Evolutionary conservation across 1,140 invertebrate genomes (phyloP), one percentile per base, ranked within the genome.

Genomic region (Chironomus tepperi): DNA sequence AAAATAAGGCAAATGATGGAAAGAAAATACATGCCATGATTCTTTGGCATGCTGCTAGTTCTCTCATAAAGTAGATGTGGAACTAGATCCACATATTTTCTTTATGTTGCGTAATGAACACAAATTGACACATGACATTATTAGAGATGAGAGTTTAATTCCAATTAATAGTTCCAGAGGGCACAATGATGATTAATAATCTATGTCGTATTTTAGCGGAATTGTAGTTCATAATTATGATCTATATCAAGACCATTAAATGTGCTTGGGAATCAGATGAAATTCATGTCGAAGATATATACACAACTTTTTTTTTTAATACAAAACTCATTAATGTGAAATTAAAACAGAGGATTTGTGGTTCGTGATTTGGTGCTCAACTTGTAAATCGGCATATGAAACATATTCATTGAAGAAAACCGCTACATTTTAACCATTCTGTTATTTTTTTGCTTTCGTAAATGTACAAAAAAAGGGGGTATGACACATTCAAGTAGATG

Each of bases 61-160:
- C 47, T 57, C 12, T 57, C n/a, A 57, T 57, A 57, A 57, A 57
- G 10, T n/a, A 57, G n/a, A n/a, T n/a, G 12, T 15, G 47, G 15
- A 57, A 57, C 47, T n/a, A 57, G 47, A 57, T 57, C 12, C 47
- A 15, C 47, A n/a, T 12, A 10, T 9, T 15, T 12, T 15, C 5
- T 57, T 57, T n/a, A n/a, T 57, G 47, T 57, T 57, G 47, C 47
- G 47, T 57, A 57, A 57, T 57, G 47, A 57, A 57, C 47, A n/a
- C 47, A 57, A 57, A 57, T 57, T 57, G 47, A 57, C 47, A 57
- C 47, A 57, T 57, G 47, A 57, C 47, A 57, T 57, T 57, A 57
- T 57, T 57, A 57, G 47, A 57, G 47, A 57, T 57, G n/a, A 57
- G 47, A 57, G 47, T 57, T 57, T 57, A 57, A n/a, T n/a, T 57